These are phyloP conservation scores for Drosophila infuscata DNA, from an alignment of 2,888 invertebrate species.

Conservation along the genomic window DNA sequence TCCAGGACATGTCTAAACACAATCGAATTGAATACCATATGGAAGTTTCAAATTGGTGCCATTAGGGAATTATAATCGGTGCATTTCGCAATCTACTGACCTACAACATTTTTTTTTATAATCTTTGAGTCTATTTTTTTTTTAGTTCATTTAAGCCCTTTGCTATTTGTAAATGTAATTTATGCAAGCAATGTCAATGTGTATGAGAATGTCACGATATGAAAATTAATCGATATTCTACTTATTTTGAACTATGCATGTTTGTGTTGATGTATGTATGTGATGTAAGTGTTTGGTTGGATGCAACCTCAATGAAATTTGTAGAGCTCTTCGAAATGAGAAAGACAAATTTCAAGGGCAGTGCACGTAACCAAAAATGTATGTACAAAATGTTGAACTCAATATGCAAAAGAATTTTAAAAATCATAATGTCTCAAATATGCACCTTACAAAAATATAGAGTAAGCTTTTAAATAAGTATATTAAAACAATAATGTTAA, in stretches of 20 bases:
- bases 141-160: not conserved
- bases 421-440: not conserved
- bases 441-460: constrained; percentile 6
- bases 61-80: constrained; percentile 5
- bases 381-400: constrained; percentile 67
- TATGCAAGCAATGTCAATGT: constrained; percentile 1
- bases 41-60: constrained; percentile 12
- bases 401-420: constrained; percentile 15
- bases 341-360: constrained; percentile 47
- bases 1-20: not conserved
- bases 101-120: constrained; percentile 1
- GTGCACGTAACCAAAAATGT: constrained; percentile 55
- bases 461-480: not conserved
- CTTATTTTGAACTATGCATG: constrained; percentile 19
- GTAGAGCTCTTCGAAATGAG: constrained; percentile 12
- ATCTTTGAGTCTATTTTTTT: not conserved
- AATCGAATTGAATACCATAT: constrained; percentile 1
- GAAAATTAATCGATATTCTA: constrained; percentile 23
- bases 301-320: constrained; percentile 45
- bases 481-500: not conserved
- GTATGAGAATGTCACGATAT: constrained; percentile 13
- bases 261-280: constrained; percentile 32
- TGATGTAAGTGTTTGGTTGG: constrained; percentile 26
- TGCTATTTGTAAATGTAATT: constrained; percentile 17
- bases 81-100: constrained; percentile 18